Base-by-base conservation (phyloP, 2,888 invertebrate species). In the Frankliniella fusca region DNA sequence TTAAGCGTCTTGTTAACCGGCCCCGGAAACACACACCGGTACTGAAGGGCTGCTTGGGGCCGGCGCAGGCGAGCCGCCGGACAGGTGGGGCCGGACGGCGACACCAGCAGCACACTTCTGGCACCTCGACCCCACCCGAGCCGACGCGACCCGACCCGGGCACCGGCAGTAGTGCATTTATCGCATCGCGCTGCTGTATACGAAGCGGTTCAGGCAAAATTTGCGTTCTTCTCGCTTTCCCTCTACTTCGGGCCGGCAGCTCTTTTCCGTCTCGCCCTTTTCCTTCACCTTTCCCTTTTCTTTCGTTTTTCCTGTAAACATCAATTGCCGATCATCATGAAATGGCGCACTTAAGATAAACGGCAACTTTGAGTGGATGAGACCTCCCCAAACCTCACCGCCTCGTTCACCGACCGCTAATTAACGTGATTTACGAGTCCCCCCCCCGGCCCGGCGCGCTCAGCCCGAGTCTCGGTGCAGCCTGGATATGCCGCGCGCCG, bases 341-440 rank as follows among this genome's bases (percentile, higher is more conserved):
- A 38, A 38, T 5, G 38, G 38, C 38, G 38, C 38, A 38, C 38
- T 38, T 38, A 38, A 38, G 27, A 76, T 76, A 76, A 76, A 76
- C 27, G 70, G 70, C 11, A 76, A 76, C 27, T 76, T 76, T 76
- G 70, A 76, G 61, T 61, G 61, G 61, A 7, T 18, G n/a, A 76
- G 70, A 76, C 70, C 70, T 76, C 70, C 70, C 70, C 70, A 76
- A 76, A 76, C 8, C 38, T 38, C 38, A 38, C 38, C 38, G 38
- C 38, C 38, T 76, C 70, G 70, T 23, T 27, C 70, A 76, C 11
- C 23, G 70, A 23, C 70, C 70, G 27, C 70, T 76, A 27, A 76
- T 76, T 76, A 76, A 27, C n/a, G 5, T 76, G 70, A 76, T 76
- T 76, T 76, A 76, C 70, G 70, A n/a, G 61, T 18, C 61, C 61